Evolutionary conservation across 1,140 invertebrate genomes (phyloP).

Genomic region (Trachelipus rathkii): DNA sequence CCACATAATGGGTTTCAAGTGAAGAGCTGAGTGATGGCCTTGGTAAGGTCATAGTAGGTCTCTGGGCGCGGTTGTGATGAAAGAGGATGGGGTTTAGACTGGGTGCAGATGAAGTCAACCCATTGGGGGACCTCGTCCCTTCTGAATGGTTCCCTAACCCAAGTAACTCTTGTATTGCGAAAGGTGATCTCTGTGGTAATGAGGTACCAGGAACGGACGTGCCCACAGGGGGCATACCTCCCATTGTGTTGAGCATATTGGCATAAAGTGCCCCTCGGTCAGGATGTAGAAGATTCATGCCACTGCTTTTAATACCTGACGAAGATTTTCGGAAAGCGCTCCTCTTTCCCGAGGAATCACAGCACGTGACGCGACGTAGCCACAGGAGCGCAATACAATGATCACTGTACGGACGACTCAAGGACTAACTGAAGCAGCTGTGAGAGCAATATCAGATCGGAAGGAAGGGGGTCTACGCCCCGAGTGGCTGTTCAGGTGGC

Average conservation of each 20-base stretch:
- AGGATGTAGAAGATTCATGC: conserved; percentile 45
- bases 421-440: background rate
- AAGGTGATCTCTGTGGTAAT: conserved; percentile 79
- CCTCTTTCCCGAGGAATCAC: background rate
- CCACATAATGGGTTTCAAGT: conserved; percentile 30
- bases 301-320: background rate
- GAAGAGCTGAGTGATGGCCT: conserved; percentile 34
- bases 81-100: conserved; percentile 14
- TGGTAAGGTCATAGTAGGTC: conserved; percentile 35
- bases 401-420: background rate
- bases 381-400: background rate
- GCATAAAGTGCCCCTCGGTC: conserved; percentile 46
- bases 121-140: conserved; percentile 29
- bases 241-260: conserved; percentile 42
- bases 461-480: conserved; percentile 34
- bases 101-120: background rate
- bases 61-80: conserved; percentile 31
- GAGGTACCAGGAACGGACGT: conserved; percentile 46
- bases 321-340: background rate
- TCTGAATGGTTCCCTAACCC: conserved; percentile 59
- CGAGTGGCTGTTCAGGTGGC: conserved; percentile 42
- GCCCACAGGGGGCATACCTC: conserved; percentile 23
- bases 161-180: conserved; percentile 85
- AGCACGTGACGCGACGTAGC: background rate
- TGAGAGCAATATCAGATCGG: background rate